Evolutionary conservation across 2,797 vertebrate species (phyloP), one percentile per base, ranked within the genome.

Genomic region (Clarias fuscus): DNA sequence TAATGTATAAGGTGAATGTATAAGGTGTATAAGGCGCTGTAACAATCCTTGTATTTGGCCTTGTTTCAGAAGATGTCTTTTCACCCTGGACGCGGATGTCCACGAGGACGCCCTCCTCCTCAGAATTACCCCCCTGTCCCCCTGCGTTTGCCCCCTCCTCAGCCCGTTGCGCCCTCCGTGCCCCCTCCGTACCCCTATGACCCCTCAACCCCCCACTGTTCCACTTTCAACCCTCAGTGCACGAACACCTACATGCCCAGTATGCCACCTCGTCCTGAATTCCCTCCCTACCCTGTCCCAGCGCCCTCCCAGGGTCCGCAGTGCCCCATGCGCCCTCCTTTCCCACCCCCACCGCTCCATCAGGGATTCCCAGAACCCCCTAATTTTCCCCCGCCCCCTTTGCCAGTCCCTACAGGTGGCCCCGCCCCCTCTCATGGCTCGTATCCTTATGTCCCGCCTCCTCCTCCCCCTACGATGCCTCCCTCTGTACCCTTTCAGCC

Each of bases 281-380:
- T 97, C 75, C 96, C 97, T 88, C 95, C 95, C 6, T 99, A 97
- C 89, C 96, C 97, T 14, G n/a, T 94, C 96, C 0, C 95, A 96
- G 72, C 89, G 94, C 0, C 95, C 96, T 53, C 92, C 0, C 82
- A 89, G 75, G 87, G 97, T 17, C 92, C 68, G 0, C 82, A 97
- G 75, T 97, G 97, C 89, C 95, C 97, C 0, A 80, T 96, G 33
- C 94, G 96, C 14, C 96, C 96, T 0, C 96, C 97, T 0, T 98
- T 96, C 90, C 92, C 96, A 2, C 96, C 93, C 88, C 96, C 96
- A 24, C 95, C 96, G 0, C 90, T 96, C 72, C 93, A 96, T 3
- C 97, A 97, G 78, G 96, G 95, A 75, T 99, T 97, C 75, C 95
- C 97, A 0, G 96, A 98, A 0, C 96, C 97, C 0, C 98, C 97